phyloP scores from a whole-genome alignment of 2,113 vertebrate species.

The Melanostigma gelatinosum region DNA sequence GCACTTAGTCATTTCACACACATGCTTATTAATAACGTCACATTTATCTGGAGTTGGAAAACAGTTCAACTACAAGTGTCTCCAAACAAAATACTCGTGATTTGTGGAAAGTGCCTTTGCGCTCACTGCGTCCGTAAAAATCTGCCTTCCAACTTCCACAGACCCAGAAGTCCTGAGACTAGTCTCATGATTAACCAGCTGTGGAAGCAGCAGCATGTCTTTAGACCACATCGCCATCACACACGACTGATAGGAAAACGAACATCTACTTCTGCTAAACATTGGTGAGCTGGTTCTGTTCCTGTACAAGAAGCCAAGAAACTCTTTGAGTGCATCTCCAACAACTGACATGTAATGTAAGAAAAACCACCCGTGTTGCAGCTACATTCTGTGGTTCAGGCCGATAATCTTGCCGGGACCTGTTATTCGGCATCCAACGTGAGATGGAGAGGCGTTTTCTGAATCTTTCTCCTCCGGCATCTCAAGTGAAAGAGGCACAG shows the following conservation, averaged over 20 bases:
- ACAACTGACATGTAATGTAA: background rate
- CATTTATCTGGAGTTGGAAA: background rate
- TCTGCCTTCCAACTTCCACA: background rate
- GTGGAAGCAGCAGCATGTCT: background rate
- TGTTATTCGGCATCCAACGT: background rate
- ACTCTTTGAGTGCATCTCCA: background rate
- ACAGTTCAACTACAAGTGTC: background rate
- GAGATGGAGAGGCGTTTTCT: conserved; percentile 8
- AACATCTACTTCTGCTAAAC: background rate
- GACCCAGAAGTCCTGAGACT: background rate
- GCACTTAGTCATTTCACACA: background rate
- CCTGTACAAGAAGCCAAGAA: background rate
- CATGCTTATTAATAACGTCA: background rate
- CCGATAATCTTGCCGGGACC: background rate
- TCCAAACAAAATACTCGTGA: background rate
- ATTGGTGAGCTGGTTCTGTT: too few species aligned
- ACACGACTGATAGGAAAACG: too few species aligned
- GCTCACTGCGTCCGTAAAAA: background rate
- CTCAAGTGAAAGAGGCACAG: background rate
- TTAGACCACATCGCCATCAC: too few species aligned
- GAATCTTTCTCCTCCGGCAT: background rate
- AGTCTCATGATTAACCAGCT: background rate
- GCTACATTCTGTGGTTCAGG: background rate
- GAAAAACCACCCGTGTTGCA: background rate
- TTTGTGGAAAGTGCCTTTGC: background rate